Evolutionary conservation across 2,888 invertebrate genomes (phyloP).

Genomic region (Acanthococcus lagerstroemiae): DNA sequence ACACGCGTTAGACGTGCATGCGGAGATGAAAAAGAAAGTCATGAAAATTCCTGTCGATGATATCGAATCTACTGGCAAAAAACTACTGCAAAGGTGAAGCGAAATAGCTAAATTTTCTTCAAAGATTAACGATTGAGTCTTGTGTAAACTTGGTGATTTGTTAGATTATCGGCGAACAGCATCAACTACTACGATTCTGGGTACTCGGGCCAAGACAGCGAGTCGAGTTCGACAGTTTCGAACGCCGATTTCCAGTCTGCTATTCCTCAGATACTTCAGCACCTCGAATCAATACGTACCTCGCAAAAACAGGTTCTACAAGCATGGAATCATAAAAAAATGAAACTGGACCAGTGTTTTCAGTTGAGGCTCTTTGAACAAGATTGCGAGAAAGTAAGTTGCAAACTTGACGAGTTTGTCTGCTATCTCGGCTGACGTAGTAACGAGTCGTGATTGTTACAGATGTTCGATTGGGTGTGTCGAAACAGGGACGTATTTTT

Average conservation of each 20-base stretch:
- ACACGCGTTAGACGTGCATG: constrained; percentile 83
- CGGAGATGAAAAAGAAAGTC: constrained; percentile 86
- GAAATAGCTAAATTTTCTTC: no score
- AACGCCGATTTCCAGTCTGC: constrained; percentile 55
- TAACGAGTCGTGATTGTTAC: constrained; percentile 35
- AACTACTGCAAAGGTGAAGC: constrained; percentile 46
- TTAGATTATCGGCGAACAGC: constrained; percentile 44
- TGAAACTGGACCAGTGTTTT: constrained; percentile 90
- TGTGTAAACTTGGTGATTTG: neutral
- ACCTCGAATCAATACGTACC: constrained; percentile 75
- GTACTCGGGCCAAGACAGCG: constrained; percentile 60
- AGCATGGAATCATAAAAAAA: constrained; percentile 89
- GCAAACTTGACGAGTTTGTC: neutral
- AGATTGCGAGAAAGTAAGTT: constrained; percentile 82
- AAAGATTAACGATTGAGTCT: neutral
- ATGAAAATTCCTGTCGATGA: constrained; percentile 89
- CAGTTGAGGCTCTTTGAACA: constrained; percentile 91
- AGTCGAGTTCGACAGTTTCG: constrained; percentile 45
- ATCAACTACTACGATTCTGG: constrained; percentile 59
- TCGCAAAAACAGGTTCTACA: constrained; percentile 85
- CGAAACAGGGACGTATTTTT: constrained; percentile 91
- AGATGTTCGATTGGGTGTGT: constrained; percentile 97
- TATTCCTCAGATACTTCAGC: constrained; percentile 62
- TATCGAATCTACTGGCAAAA: constrained; percentile 76
- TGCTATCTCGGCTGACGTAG: no score